A percentile compares a stretch with the other conserved stretches of the same genome.
Conservation (phyloP, 2,797 vertebrate species). For the Corythornis leucogaster region DNA sequence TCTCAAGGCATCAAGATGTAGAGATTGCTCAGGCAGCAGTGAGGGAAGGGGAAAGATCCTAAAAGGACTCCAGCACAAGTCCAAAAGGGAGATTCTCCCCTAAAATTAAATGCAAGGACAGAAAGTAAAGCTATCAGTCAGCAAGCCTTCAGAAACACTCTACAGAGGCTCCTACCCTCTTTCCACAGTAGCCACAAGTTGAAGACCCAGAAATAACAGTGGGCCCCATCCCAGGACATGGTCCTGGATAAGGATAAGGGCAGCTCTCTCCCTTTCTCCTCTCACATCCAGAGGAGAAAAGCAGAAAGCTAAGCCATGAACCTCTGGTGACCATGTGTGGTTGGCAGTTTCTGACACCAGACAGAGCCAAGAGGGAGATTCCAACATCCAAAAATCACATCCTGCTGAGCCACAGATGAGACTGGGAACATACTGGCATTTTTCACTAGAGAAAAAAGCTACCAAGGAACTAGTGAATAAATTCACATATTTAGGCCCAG, state of each 20-base stretch:
- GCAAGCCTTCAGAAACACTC: background rate
- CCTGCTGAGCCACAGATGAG: background rate
- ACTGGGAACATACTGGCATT: background rate
- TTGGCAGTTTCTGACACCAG: background rate
- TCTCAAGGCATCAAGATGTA: background rate
- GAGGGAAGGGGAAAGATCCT: background rate
- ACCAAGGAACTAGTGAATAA: background rate
- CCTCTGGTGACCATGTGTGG: fast-evolving
- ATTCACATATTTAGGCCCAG: background rate
- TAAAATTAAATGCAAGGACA: background rate
- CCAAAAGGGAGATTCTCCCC: background rate
- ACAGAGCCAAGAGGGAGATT: background rate
- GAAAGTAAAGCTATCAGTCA: background rate
- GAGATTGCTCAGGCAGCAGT: background rate
- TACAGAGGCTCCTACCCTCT: background rate
- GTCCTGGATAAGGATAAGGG: background rate
- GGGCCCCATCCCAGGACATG: background rate
- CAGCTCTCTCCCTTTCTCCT: background rate
- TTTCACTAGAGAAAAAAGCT: background rate
- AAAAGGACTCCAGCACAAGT: background rate
- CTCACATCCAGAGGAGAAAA: background rate
- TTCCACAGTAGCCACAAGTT: background rate
- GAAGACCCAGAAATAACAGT: background rate
- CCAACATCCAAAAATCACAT: background rate
- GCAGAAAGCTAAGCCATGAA: background rate